phyloP scores from a whole-genome alignment of 1,140 invertebrate species.

The Drosophila auraria region DNA sequence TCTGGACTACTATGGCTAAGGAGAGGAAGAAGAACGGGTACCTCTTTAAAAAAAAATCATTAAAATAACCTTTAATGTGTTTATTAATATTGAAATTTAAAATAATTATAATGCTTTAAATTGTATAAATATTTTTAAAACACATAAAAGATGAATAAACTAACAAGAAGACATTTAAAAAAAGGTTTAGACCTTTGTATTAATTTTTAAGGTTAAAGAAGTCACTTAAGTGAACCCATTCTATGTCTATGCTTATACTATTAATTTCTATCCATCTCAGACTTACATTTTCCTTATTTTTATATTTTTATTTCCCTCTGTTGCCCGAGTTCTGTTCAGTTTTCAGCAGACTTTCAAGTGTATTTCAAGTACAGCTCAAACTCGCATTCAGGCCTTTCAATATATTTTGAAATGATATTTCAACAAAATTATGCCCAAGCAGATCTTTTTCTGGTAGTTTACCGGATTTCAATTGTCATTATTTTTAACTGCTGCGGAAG shows the following conservation, averaged over 20 bases:
- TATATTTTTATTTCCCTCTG: background rate
- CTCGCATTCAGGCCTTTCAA: background rate
- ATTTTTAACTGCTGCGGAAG: slow-evolving; percentile 79
- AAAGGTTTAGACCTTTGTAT: too few species aligned
- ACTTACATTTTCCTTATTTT: background rate
- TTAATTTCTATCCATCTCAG: background rate
- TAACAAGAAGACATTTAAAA: too few species aligned
- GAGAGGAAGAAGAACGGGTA: background rate
- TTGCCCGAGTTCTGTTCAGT: background rate
- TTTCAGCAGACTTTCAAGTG: slow-evolving; percentile 15
- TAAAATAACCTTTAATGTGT: background rate
- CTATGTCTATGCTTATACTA: too few species aligned
- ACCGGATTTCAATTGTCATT: slow-evolving; percentile 77
- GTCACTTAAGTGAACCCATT: too few species aligned
- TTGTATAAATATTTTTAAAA: too few species aligned
- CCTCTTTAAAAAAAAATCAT: background rate
- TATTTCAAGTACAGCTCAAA: slow-evolving; percentile 6
- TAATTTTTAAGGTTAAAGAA: too few species aligned
- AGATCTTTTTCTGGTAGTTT: slow-evolving; percentile 34
- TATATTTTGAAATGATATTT: slow-evolving; percentile 48
- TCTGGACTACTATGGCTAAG: background rate
- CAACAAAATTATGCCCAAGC: slow-evolving; percentile 47
- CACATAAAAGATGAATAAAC: too few species aligned
- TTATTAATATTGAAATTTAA: too few species aligned
- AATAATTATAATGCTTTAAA: too few species aligned